These are phyloP conservation scores for Exocentrus adspersus DNA, from an alignment of 2,888 invertebrate species.

Conservation along the genomic window DNA sequence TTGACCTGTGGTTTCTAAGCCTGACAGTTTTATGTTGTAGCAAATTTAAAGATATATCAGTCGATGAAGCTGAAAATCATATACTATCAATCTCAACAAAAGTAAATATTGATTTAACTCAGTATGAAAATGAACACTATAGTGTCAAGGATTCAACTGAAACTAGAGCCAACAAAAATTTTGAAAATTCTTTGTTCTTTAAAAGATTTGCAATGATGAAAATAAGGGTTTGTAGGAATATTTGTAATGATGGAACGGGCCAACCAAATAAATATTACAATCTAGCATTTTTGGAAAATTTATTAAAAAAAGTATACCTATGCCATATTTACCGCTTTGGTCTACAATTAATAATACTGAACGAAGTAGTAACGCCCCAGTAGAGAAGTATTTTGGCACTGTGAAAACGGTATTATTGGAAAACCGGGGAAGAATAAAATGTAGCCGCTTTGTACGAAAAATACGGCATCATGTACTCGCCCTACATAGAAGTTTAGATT, in stretches of 20 bases:
- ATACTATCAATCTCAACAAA: background rate
- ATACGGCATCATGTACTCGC: background rate
- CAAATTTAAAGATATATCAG: background rate
- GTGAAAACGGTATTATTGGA: background rate
- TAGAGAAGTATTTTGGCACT: background rate
- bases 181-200: background rate
- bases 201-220: background rate
- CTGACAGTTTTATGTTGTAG: background rate
- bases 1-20: conserved; percentile 8
- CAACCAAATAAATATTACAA: conserved; percentile 17
- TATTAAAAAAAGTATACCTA: conserved; percentile 3
- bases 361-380: background rate
- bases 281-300: conserved; percentile 11
- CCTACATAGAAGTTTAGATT: background rate
- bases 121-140: background rate
- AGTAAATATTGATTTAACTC: background rate
- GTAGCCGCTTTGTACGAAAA: background rate
- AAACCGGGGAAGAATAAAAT: background rate
- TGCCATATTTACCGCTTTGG: background rate
- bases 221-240: background rate
- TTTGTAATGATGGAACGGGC: conserved; percentile 18
- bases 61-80: background rate
- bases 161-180: background rate
- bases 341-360: background rate
- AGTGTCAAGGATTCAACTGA: background rate